Evolutionary conservation across 2,113 vertebrate species (phyloP), one percentile per base, ranked within the genome.

Genomic region (Marmota monax): DNA sequence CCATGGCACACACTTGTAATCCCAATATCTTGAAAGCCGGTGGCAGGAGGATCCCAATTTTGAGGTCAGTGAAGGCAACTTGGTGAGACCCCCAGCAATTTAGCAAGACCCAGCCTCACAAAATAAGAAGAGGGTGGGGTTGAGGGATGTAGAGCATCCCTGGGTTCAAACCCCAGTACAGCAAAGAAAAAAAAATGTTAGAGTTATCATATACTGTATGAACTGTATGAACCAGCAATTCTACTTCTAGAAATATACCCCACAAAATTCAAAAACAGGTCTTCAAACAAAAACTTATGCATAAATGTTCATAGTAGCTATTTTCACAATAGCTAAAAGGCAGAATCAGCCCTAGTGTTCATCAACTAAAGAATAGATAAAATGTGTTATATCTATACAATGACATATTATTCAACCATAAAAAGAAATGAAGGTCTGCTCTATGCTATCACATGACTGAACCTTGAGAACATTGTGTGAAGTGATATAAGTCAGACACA

Each of bases 401-500:
- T 48, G 14, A 8, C 32, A 51, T 87, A 63, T 48, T 90, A 90
- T 37, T 91, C 37, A 87, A 45, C 16, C 20, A 39, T 74, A 79
- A 85, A 67, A 84, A 65, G 11, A 56, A 94, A 42, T 37, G 63
- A 84, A 87, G 76, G 48, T 67, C 17, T 45, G 42, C 32, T 34
- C 37, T 20, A 45, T 91, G 48, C 16, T 79, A 67, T 45, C 74
- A 27, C 34, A 39, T 61, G 34, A 25, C 70, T 58, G 74, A 90
- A 56, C 48, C 48, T 92, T 63, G 23, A 63, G 88, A 84, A 79
- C 25, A 76, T 13, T 85, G 45, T 42, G 25, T 42, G 58, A 67
- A 84, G n/a, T 85, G 14, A 91, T 88, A 84, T 70, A 95, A 91
- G 11, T n/a, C 77, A 91, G 63, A 67, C 53, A 90, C 61, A 78